Evolutionary conservation across 2,797 vertebrate species (phyloP).

Genomic region (Staurois parvus): DNA sequence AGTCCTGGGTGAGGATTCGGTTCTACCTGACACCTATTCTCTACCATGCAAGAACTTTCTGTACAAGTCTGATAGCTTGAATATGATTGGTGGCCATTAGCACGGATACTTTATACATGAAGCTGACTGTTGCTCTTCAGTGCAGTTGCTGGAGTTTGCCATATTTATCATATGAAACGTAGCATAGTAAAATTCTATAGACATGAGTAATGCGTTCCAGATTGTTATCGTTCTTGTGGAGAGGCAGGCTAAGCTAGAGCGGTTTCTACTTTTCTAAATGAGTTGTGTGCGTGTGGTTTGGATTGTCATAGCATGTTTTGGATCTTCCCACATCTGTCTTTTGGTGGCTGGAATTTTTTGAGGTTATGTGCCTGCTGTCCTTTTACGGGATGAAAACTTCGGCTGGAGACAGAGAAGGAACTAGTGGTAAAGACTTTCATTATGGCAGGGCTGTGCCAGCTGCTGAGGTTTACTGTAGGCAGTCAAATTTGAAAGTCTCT

Average conservation of each 20-base stretch:
- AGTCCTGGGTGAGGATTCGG: no score
- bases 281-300: slow-evolving; percentile 45
- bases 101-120: background rate
- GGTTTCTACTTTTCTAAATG: slow-evolving; percentile 40
- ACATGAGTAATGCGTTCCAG: slow-evolving; percentile 35
- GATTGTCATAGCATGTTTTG: slow-evolving; percentile 14
- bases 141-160: background rate
- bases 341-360: slow-evolving; percentile 34
- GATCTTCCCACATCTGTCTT: slow-evolving; percentile 43
- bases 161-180: slow-evolving; percentile 28
- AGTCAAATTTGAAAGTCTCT: background rate
- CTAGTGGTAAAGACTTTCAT: background rate
- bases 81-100: background rate
- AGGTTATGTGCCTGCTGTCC: background rate
- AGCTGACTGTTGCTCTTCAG: background rate
- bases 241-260: slow-evolving; percentile 7
- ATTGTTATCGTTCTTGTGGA: slow-evolving; percentile 39
- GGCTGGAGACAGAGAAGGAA: slow-evolving; percentile 10
- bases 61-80: background rate
- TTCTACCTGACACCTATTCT: no score
- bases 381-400: slow-evolving; percentile 23
- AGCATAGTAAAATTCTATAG: slow-evolving; percentile 28
- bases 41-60: no score
- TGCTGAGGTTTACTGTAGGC: slow-evolving; percentile 2
- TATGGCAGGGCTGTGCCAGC: background rate